phyloP scores from a whole-genome alignment of 2,113 vertebrate species.

The Numenius arquata region DNA sequence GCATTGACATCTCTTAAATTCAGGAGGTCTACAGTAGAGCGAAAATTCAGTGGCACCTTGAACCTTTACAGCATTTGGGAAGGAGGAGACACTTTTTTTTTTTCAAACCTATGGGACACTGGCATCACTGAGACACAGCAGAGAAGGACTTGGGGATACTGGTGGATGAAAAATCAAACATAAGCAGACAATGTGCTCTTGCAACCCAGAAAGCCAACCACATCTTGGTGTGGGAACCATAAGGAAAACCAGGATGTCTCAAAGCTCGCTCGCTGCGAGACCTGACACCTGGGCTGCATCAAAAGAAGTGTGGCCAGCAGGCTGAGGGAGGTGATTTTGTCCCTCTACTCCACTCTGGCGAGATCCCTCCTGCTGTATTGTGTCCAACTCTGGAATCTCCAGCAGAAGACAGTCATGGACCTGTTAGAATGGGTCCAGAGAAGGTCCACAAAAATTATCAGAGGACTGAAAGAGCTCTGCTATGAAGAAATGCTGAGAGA shows the following conservation, averaged over 20 bases:
- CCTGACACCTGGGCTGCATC: not conserved
- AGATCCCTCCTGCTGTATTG: not conserved
- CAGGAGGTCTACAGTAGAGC: not conserved
- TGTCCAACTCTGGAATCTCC: not conserved
- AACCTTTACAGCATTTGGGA: not conserved
- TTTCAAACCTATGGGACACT: not conserved
- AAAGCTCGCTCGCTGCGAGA: too few species aligned
- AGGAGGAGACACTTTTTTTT: not conserved
- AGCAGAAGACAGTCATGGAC: rapidly evolving
- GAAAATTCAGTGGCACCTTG: not conserved
- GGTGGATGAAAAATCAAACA: not conserved
- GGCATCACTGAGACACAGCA: not conserved
- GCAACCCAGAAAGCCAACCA: not conserved
- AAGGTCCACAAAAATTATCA: rapidly evolving
- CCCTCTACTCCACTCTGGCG: not conserved
- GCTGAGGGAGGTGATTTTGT: not conserved
- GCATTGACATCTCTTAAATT: not conserved
- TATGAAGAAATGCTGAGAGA: not conserved
- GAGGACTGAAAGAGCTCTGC: not conserved
- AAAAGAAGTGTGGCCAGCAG: not conserved
- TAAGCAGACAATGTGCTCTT: not conserved
- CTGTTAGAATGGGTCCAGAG: rapidly evolving
- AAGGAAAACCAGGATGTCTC: too few species aligned
- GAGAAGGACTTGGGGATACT: not conserved
- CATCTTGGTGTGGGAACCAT: too few species aligned